Percentiles rank a stretch among this genome's conserved stretches.
Evolutionary conservation across 1,140 invertebrate species (phyloP).

Genomic region (Sarcophaga peregrina): DNA sequence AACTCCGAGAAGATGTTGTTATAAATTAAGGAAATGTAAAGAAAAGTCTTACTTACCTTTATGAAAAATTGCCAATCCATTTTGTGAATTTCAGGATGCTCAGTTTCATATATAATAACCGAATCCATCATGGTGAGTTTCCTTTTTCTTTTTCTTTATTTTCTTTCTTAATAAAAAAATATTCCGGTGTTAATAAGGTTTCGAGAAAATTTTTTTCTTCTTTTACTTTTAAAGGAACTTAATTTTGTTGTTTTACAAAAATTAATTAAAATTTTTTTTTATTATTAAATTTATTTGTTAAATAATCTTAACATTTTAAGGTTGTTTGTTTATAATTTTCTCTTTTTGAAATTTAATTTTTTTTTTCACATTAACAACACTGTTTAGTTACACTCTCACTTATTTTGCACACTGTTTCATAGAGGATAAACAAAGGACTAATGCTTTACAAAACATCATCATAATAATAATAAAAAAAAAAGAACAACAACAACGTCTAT

Average conservation of each 20-base stretch:
- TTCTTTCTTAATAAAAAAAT: too few species aligned
- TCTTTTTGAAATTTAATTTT: too few species aligned
- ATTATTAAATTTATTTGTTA: background rate
- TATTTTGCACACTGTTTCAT: background rate
- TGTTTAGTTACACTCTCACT: background rate
- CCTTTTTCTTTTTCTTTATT: background rate
- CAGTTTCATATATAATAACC: slow-evolving; percentile 37
- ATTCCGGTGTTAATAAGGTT: background rate
- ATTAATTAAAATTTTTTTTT: background rate
- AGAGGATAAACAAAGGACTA: slow-evolving; percentile 23
- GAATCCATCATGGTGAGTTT: slow-evolving; percentile 36
- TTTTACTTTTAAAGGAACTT: slow-evolving; percentile 22
- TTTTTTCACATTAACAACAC: too few species aligned
- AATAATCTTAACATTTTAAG: background rate
- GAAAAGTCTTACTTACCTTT: slow-evolving; percentile 53
- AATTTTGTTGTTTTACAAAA: too few species aligned
- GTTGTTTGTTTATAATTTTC: too few species aligned
- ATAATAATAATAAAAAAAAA: background rate
- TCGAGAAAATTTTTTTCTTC: background rate
- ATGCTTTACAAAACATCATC: background rate
- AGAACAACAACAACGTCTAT: background rate
- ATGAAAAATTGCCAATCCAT: slow-evolving; percentile 64
- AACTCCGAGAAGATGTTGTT: background rate
- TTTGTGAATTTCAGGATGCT: slow-evolving; percentile 47
- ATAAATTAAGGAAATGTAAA: background rate